phyloP scores from a whole-genome alignment of 2,113 vertebrate genomes.

The Sorex fumeus region DNA sequence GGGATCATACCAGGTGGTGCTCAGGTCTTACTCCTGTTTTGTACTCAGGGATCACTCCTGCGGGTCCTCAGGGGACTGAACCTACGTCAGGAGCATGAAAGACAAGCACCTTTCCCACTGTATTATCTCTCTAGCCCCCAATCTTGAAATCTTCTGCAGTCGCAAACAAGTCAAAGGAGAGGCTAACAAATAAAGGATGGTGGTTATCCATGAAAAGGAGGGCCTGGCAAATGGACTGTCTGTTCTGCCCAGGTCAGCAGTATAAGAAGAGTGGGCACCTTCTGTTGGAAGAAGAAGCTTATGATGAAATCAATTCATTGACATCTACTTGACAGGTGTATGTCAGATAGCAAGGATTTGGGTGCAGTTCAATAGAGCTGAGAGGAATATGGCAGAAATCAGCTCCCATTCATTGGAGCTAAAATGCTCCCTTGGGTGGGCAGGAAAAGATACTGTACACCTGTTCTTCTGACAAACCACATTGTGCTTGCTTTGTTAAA shows the following conservation, averaged over 20 bases:
- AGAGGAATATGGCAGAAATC: neutral
- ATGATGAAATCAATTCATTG: neutral
- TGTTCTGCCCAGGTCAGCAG: neutral
- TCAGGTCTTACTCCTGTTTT: too few species aligned
- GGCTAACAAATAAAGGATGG: neutral
- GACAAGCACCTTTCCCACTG: too few species aligned
- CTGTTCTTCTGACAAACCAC: conserved; percentile 73
- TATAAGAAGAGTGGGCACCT: neutral
- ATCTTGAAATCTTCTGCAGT: neutral
- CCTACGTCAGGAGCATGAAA: too few species aligned
- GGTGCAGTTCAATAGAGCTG: neutral
- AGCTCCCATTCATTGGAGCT: neutral
- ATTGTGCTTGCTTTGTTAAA: conserved; percentile 65
- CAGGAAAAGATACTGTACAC: conserved; percentile 56
- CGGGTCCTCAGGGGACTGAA: too few species aligned
- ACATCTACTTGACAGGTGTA: neutral
- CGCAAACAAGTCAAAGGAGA: neutral
- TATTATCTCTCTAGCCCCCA: too few species aligned
- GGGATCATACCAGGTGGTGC: too few species aligned
- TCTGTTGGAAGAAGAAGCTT: neutral
- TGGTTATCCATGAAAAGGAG: neutral
- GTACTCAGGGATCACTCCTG: too few species aligned
- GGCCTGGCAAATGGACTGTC: neutral
- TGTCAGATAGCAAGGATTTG: conserved; percentile 19
- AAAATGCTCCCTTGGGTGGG: neutral